These are phyloP conservation scores for Characodon lateralis DNA, from an alignment of 2,797 vertebrate genomes.

Conservation along the genomic window DNA sequence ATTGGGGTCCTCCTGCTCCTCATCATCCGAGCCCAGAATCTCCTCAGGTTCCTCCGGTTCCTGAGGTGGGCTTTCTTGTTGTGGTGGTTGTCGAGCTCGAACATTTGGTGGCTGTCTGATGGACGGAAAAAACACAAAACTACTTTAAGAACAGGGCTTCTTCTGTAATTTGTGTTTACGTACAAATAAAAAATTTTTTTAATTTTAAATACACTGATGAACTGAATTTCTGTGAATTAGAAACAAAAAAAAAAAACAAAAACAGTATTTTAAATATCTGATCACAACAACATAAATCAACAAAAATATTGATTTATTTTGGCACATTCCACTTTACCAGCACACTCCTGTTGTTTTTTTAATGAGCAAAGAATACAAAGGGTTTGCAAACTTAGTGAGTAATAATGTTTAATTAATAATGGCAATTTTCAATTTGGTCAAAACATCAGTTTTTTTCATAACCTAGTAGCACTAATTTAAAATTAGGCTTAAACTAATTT, in stretches of 20 bases:
- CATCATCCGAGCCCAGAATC: constrained; percentile 96
- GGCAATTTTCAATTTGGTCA: not conserved
- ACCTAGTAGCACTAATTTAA: not conserved
- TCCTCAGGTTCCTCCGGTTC: constrained; percentile 87
- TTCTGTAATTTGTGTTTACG: not conserved
- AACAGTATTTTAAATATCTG: not conserved
- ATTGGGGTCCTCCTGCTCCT: constrained; percentile 97
- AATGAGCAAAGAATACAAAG: not conserved
- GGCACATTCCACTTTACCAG: not conserved
- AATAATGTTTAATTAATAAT: not conserved
- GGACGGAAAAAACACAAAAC: constrained; percentile 11
- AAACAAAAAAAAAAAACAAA: not conserved
- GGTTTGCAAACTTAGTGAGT: not conserved
- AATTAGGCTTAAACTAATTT: not conserved
- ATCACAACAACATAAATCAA: not conserved
- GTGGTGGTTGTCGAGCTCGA: constrained; percentile 79
- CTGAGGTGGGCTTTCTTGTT: constrained; percentile 85
- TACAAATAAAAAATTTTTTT: not conserved
- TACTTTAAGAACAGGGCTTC: not conserved
- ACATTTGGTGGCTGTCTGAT: constrained; percentile 87
- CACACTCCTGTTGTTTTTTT: not conserved
- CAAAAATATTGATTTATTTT: not conserved
- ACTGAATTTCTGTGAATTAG: not conserved
- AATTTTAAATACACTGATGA: not conserved
- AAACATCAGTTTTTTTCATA: not conserved